Conservation (phyloP, 1,140 invertebrate species). For the Carposina sasakii region DNA sequence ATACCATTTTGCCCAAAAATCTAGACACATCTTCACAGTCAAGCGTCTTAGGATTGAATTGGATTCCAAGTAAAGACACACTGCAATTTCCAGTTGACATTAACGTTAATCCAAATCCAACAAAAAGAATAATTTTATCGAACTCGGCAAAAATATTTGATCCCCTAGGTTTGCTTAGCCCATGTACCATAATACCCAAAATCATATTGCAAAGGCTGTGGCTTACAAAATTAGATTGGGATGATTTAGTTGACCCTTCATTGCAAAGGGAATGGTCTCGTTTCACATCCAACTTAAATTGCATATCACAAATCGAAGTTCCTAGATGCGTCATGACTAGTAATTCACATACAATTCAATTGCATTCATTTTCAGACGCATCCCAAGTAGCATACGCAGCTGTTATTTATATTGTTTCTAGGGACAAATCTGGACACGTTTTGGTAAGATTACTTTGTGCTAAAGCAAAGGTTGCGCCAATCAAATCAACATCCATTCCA, state of each 20-base stretch:
- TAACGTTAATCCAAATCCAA: slow-evolving; percentile 12
- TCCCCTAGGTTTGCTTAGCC: slow-evolving; percentile 26
- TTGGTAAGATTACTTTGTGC: slow-evolving; percentile 24
- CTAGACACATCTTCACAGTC: slow-evolving; percentile 7
- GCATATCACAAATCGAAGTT: slow-evolving; percentile 18
- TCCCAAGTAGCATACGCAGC: slow-evolving; percentile 15
- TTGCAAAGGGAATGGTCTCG: too few relatives aligned
- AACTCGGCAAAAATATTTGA: slow-evolving; percentile 31
- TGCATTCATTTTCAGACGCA: slow-evolving; percentile 21
- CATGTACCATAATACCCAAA: slow-evolving; percentile 26
- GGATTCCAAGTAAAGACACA: slow-evolving; percentile 24
- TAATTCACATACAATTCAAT: slow-evolving; percentile 1
- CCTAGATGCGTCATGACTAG: slow-evolving; percentile 15
- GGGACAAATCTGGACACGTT: neutral
- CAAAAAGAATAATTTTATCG: slow-evolving; percentile 31
- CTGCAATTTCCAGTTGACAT: slow-evolving; percentile 24
- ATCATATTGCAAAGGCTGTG: slow-evolving; percentile 30
- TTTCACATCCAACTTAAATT: too few relatives aligned
- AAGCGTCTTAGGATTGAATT: slow-evolving; percentile 28
- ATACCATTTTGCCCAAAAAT: neutral
- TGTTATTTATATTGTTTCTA: slow-evolving; percentile 17
- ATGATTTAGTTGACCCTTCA: slow-evolving; percentile 23
- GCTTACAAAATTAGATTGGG: slow-evolving; percentile 27
- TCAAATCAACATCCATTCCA: slow-evolving; percentile 37
- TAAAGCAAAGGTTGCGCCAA: slow-evolving; percentile 35